Evolutionary conservation across 2,797 vertebrate genomes (phyloP).

Genomic region (Oreonectes daqikongensis): DNA sequence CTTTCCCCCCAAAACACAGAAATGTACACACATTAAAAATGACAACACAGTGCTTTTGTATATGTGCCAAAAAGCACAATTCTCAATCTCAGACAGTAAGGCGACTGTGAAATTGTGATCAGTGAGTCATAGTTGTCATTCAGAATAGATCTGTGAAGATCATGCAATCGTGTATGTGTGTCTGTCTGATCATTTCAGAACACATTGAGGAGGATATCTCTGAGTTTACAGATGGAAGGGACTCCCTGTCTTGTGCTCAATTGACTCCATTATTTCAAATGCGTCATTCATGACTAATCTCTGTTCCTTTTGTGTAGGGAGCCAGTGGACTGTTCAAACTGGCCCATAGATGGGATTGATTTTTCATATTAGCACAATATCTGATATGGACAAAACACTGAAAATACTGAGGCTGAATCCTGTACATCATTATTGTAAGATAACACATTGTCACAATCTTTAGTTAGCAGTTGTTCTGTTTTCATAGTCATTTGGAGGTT

Average conservation of each 20-base stretch:
- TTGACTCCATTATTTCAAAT: conserved; percentile 27
- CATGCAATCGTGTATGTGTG: conserved; percentile 25
- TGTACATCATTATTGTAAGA: no score
- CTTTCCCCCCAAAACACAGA: conserved; percentile 4
- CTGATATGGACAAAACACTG: no score
- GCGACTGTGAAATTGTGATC: conserved; percentile 13
- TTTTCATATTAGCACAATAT: conserved; percentile 7
- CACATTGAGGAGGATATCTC: conserved; percentile 40
- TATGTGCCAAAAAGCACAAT: conserved; percentile 28
- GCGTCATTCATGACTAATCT: conserved; percentile 33
- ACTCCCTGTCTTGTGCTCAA: conserved; percentile 26
- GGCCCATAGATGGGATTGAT: background rate
- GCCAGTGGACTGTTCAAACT: conserved; percentile 19
- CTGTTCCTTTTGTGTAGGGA: conserved; percentile 18
- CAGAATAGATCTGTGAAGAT: conserved; percentile 26
- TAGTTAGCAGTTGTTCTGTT: no score
- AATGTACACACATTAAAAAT: conserved; percentile 24
- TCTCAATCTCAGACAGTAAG: conserved; percentile 22
- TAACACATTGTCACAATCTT: no score
- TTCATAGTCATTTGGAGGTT: no score
- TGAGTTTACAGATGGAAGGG: conserved; percentile 17
- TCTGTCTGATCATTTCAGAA: conserved; percentile 23
- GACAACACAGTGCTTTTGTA: conserved; percentile 16
- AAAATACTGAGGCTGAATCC: no score
- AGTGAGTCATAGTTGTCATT: conserved; percentile 23